Evolutionary conservation across 1,140 invertebrate genomes (phyloP), one percentile per base, ranked within the genome.

Genomic region (Paraescarpia echinospica): DNA sequence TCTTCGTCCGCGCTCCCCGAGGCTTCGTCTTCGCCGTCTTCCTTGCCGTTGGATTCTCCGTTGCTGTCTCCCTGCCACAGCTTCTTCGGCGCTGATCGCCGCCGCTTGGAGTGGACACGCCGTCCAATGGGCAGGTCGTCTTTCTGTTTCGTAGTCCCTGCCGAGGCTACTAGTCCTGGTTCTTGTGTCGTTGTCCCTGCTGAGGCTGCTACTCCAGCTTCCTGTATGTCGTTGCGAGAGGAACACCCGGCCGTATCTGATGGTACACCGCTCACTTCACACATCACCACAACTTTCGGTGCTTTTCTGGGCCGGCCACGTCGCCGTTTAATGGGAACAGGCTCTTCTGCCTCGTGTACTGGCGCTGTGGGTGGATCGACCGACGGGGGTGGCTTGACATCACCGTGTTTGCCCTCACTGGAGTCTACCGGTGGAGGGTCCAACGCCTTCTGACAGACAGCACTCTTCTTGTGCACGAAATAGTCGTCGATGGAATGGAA

Each of bases 391-490:
- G 8, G 34, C 33, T 51, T 48, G 9, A 12, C 34, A 5, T 6
- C 91, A 0, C 14, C 12, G 91, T n/a, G 22, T 12, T 34, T 33
- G 34, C n/a, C 48, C 18, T 91, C 48, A 0, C 33, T 48, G 91
- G 41, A 51, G 59, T 12, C 22, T 31, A 77, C 9, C 2, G 8
- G 59, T 27, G 59, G 18, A 77, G 59, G 14, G 59, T 77, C 59
- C 12, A 27, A 2, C 59, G 27, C 22, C 77, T 92, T 77, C 77
- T 92, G 92, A 59, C 92, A 93, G 27, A 51, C 91, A 33, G 59
- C 91, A 6, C 14, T 34, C 77, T 93, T 91, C 91, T 93, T 93
- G 92, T 93, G 92, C 31, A 22, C 33, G 90, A 93, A 91, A 34
- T 93, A 93, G 6, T 48, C 90, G 33, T 77, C 48, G 41, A 93